Conservation (phyloP, 2,888 invertebrate species). For the Diabrotica balteata region DNA sequence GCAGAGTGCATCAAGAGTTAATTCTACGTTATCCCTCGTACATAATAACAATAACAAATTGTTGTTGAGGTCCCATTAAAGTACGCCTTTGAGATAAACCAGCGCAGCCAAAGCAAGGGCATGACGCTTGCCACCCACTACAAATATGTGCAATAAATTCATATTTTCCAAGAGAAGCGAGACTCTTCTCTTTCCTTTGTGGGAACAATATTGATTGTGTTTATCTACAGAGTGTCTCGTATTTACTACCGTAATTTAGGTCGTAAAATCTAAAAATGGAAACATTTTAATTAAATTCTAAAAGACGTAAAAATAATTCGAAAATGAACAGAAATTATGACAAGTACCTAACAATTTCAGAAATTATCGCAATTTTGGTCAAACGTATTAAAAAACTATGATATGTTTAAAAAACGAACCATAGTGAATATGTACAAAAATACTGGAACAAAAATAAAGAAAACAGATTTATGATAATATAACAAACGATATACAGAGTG, state of each 20-base stretch:
- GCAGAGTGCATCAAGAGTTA: background rate
- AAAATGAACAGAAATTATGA: too few relatives aligned
- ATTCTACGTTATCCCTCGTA: conserved; percentile 1
- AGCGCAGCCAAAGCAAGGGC: conserved; percentile 43
- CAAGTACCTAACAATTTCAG: too few relatives aligned
- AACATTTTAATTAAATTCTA: too few relatives aligned
- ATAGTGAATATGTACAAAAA: too few relatives aligned
- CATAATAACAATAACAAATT: conserved; percentile 11
- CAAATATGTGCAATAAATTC: conserved; percentile 58
- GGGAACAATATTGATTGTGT: conserved; percentile 51
- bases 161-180: conserved; percentile 51
- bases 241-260: background rate
- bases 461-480: too few relatives aligned
- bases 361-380: too few relatives aligned
- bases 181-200: conserved; percentile 43
- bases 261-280: too few relatives aligned
- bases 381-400: too few relatives aligned
- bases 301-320: too few relatives aligned
- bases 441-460: too few relatives aligned
- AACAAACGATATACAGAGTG: too few relatives aligned
- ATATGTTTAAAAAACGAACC: too few relatives aligned
- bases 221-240: conserved; percentile 26
- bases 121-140: conserved; percentile 59
- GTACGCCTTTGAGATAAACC: conserved; percentile 21
- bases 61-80: conserved; percentile 12